Conservation (phyloP, 2,888 invertebrate genomes). For the Acrocyrtus sp. region DNA sequence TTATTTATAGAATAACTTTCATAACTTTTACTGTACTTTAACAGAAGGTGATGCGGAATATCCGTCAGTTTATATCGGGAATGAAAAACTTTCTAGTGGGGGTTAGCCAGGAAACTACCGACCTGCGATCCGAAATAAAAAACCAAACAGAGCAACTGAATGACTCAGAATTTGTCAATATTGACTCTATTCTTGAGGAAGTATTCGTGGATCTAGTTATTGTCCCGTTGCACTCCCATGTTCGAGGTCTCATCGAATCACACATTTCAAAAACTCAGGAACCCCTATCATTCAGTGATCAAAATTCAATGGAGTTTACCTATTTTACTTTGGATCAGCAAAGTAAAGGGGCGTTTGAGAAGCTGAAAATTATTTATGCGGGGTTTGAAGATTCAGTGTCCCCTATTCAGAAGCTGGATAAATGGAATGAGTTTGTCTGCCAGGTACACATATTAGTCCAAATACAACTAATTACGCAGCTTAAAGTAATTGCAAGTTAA, state of each 20-base stretch:
- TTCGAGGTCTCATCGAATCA: constrained; percentile 80
- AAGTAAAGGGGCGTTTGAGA: constrained; percentile 44
- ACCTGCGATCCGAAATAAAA: constrained; percentile 60
- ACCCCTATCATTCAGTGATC: constrained; percentile 65
- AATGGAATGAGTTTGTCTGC: constrained; percentile 62
- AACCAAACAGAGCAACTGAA: constrained; percentile 71
- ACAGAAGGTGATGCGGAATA: constrained; percentile 67
- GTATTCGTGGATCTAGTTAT: constrained; percentile 94
- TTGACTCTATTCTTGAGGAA: constrained; percentile 94
- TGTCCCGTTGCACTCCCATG: constrained; percentile 82
- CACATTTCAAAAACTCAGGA: constrained; percentile 67
- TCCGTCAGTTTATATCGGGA: constrained; percentile 97
- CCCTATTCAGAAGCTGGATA: constrained; percentile 61
- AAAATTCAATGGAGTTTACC: constrained; percentile 19
- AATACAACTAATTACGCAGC: not conserved
- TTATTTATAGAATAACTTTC: too few relatives aligned
- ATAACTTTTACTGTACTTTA: too few relatives aligned
- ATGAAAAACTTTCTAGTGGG: constrained; percentile 95
- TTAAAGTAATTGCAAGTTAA: too few relatives aligned
- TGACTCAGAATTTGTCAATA: constrained; percentile 90
- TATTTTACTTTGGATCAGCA: constrained; percentile 47
- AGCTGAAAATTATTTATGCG: constrained; percentile 54
- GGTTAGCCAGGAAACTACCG: constrained; percentile 56
- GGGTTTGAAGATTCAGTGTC: constrained; percentile 60
- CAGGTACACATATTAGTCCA: constrained; percentile 50